Evolutionary conservation across 1,140 invertebrate species (phyloP), one percentile per base, ranked within the genome.

Genomic region (Battus philenor): DNA sequence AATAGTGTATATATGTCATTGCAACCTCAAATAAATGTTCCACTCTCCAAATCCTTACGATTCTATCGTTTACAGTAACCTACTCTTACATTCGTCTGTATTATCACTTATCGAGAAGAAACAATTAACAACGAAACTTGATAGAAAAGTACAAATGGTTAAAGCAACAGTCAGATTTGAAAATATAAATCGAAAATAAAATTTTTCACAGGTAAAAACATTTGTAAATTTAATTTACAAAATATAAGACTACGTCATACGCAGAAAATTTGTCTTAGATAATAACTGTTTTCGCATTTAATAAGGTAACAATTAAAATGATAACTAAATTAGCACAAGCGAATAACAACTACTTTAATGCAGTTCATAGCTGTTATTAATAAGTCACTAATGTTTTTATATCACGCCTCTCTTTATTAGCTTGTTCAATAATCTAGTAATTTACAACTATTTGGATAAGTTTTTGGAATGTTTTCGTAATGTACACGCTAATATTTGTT

Each of bases 1-100:
- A 41, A 27, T 41, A 41, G 22, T 41, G 38, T 41, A 41, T 41
- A 41, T 41, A 41, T 31, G 36, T 31, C 49, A 54, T 59, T 66
- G 63, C 63, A 66, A 57, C 50, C 55, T 55, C 59, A 62, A 52
- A 17, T 7, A 36, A 32, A 47, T 52, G 11, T 38, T 7, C 7
- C 11, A 9, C 41, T 26, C 11, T 44, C 36, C 30, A 34, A 39
- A 10, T 15, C 15, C 34, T 39, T 43, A 29, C 41, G 3, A 1
- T 41, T n/a, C 38, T 30, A 29, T 41, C 12, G 12, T 27, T 22
- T 46, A 33, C 12, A 31, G 17, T 16, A 13, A 10, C 5, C 22
- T 17, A n/a, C 2, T 9, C 15, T 9, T 6, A 12, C 38, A 29
- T 41, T 29, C 38, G 11, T 29, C 9, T 17, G 38, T 41, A 29